A percentile compares a stretch with the other conserved stretches of the same genome.
Conservation (phyloP, 1,140 invertebrate genomes). For the Cherax quadricarinatus region DNA sequence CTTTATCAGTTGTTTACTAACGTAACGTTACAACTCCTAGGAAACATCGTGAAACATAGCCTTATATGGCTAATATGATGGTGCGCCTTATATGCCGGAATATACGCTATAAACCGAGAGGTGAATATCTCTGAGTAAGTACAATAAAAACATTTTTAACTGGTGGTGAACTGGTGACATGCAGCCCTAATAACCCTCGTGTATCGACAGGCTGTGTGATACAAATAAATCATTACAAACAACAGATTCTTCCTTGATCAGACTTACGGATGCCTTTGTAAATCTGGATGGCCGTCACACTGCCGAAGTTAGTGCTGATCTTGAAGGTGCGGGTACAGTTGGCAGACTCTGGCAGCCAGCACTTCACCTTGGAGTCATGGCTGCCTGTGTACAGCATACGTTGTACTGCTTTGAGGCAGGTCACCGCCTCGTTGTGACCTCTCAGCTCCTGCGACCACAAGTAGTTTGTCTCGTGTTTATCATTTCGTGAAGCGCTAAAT, state of each 20-base stretch:
- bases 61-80: too few species aligned
- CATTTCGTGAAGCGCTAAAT: constrained; percentile 64
- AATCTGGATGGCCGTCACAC: constrained; percentile 78
- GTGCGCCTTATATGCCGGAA: too few species aligned
- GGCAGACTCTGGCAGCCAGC: constrained; percentile 81
- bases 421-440: constrained; percentile 79
- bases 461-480: constrained; percentile 34
- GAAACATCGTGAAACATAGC: too few species aligned
- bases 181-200: too few species aligned
- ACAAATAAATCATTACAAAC: too few species aligned
- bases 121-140: too few species aligned
- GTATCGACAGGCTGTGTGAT: too few species aligned
- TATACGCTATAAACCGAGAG: too few species aligned
- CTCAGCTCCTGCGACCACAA: constrained; percentile 75
- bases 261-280: constrained; percentile 79
- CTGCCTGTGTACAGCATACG: constrained; percentile 80
- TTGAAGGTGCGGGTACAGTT: constrained; percentile 79
- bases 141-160: too few species aligned
- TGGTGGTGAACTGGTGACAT: too few species aligned
- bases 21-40: too few species aligned
- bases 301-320: constrained; percentile 77
- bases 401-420: constrained; percentile 79
- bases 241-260: neutral
- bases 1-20: too few species aligned
- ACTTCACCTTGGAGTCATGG: constrained; percentile 79